These are phyloP conservation scores for Crotophaga sulcirostris DNA, from an alignment of 2,113 vertebrate genomes.

Conservation along the genomic window DNA sequence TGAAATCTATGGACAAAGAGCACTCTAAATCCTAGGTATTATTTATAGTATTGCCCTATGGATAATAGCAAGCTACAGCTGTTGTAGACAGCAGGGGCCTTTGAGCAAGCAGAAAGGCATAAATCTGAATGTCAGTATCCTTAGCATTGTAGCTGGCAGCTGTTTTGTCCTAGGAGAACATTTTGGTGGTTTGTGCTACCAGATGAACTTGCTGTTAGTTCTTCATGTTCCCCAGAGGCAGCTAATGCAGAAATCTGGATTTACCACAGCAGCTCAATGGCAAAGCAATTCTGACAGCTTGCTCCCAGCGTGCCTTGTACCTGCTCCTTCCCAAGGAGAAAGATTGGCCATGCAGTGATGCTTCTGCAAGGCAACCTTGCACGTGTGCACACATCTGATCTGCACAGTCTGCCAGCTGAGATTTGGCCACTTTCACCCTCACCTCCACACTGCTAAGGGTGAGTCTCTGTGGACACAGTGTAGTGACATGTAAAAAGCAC, in stretches of 20 bases:
- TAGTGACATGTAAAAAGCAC: neutral
- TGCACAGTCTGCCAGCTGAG: neutral
- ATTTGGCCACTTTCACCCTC: neutral
- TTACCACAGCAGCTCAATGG: neutral
- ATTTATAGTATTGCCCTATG: neutral
- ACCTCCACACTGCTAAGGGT: neutral
- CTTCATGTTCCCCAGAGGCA: neutral
- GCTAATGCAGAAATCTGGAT: neutral
- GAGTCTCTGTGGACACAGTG: neutral
- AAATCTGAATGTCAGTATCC: neutral
- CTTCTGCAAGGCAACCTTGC: neutral
- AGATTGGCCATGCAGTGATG: fast-evolving
- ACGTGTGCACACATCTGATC: neutral
- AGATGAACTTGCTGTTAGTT: neutral
- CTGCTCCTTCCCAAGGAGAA: neutral
- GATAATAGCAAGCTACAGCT: neutral
- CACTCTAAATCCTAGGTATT: neutral
- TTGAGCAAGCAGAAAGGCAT: conserved; percentile 12
- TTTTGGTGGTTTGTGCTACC: neutral
- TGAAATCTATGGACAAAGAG: neutral
- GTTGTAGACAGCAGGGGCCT: neutral
- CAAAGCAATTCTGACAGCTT: neutral
- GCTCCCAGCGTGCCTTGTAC: neutral
- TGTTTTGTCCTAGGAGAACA: neutral
- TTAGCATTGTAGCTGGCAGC: neutral